Conservation (phyloP, 2,888 invertebrate genomes). For the Zootermopsis nevadensis region DNA sequence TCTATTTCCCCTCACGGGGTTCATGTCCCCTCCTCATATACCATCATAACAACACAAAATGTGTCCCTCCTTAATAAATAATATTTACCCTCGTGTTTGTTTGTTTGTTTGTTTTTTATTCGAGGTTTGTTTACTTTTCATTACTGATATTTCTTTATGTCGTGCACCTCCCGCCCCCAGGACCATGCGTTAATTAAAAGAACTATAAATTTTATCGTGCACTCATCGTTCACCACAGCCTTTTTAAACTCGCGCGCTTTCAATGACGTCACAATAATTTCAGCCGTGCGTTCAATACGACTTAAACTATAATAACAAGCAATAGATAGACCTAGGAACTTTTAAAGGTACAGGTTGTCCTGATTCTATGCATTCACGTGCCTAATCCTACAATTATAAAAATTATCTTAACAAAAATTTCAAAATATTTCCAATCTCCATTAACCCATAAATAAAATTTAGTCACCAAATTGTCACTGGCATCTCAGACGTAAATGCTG, state of each 20-base stretch:
- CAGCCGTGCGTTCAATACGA: background rate
- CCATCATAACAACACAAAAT: background rate
- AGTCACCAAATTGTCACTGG: too few species aligned
- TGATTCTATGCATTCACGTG: too few species aligned
- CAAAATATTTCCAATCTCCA: too few species aligned
- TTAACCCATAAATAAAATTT: too few species aligned
- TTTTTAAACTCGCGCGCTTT: too few species aligned
- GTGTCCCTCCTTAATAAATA: background rate
- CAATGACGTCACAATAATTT: background rate
- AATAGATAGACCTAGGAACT: too few species aligned
- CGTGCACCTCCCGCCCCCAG: background rate
- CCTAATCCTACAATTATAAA: too few species aligned
- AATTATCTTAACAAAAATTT: too few species aligned
- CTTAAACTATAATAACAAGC: too few species aligned
- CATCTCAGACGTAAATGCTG: too few species aligned
- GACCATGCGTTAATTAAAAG: slow-evolving; percentile 13
- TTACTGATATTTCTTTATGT: background rate
- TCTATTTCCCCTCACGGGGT: background rate
- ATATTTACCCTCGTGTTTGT: background rate
- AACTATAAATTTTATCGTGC: background rate
- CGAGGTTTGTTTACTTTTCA: background rate
- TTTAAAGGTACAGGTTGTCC: too few species aligned
- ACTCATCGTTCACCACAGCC: background rate
- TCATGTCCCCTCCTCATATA: background rate
- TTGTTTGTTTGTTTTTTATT: background rate